These are phyloP conservation scores for Tortrix viridana DNA, from an alignment of 2,888 invertebrate genomes.

Conservation along the genomic window DNA sequence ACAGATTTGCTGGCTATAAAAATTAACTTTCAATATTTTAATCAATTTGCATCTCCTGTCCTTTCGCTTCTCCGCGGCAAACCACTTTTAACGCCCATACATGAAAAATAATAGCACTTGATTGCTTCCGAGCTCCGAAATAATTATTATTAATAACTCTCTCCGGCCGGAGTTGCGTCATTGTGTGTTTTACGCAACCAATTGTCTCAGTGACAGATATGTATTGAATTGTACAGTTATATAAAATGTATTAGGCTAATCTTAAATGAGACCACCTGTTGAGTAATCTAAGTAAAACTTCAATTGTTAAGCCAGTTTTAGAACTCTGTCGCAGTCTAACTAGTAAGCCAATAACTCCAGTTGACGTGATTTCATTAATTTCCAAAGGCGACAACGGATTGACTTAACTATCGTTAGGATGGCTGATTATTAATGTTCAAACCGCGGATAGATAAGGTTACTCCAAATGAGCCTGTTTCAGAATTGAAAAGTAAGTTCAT, in stretches of 20 bases:
- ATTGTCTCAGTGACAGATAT: conserved; percentile 24
- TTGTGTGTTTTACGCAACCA: conserved; percentile 32
- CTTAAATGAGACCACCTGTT: conserved; percentile 24
- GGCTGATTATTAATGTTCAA: too few relatives aligned
- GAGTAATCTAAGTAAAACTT: conserved; percentile 13
- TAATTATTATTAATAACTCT: conserved; percentile 38
- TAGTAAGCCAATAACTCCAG: too few relatives aligned
- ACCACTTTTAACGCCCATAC: conserved; percentile 18
- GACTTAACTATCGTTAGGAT: too few relatives aligned
- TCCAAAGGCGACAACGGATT: too few relatives aligned
- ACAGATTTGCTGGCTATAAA: too few relatives aligned
- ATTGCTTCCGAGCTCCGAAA: conserved; percentile 33
- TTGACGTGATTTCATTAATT: too few relatives aligned
- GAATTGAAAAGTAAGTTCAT: too few relatives aligned
- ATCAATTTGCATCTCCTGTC: not conserved
- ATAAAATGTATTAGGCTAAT: conserved; percentile 31
- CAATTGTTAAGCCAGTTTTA: too few relatives aligned
- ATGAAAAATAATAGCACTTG: conserved; percentile 32
- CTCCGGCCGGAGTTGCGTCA: conserved; percentile 23
- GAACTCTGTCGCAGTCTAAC: too few relatives aligned
- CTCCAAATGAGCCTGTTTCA: too few relatives aligned
- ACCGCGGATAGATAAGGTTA: too few relatives aligned
- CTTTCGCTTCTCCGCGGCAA: not conserved
- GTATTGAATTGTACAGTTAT: conserved; percentile 29
- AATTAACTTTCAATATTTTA: too few relatives aligned